Evolutionary conservation across 2,888 invertebrate species (phyloP), one percentile per base, ranked within the genome.

Genomic region (Melinopterus prodromus): DNA sequence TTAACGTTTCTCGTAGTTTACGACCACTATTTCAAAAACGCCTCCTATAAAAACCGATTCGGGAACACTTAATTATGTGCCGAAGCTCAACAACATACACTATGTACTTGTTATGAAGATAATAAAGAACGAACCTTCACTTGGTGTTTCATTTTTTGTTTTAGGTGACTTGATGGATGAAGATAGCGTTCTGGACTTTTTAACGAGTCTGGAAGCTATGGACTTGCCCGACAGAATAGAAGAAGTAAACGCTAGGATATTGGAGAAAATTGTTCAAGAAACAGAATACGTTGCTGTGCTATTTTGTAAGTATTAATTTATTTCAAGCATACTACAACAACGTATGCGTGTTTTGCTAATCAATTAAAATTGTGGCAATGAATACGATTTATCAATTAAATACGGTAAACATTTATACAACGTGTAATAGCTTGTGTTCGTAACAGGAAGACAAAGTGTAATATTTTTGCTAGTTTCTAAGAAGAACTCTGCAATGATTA

Each of bases 121-220:
- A 53, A 1, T 53, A 53, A 53, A 53, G 53, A 26, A 26, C 26
- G 26, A 26, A 26, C 2, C 1, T 26, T 26, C 26, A 53, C 53
- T n/a, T 1, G 6, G 16, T 26, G 16, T 38, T 76, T 53, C 6
- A 71, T 53, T 69, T 36, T 6, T 75, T 75, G 16, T 15, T 16
- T 75, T 88, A 96, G 96, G 97, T 91, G 97, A 98, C 92, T 92
- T 97, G 89, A 97, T 97, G 97, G 97, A 97, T 91, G 97, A 97
- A 90, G 97, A 97, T 89, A 95, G 93, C 89, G 97, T 98, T 84
- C 91, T 98, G 89, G 97, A 97, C 91, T 98, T 98, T 91, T 91
- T 98, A 86, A 97, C 97, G 86, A 97, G 97, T 88, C 92, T 98
- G 87, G 97, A 98, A 91, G 96, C 97, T 84, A 97, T 98, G 96